Conservation (phyloP, 2,113 vertebrate species). For the Tachysurus fulvidraco region DNA sequence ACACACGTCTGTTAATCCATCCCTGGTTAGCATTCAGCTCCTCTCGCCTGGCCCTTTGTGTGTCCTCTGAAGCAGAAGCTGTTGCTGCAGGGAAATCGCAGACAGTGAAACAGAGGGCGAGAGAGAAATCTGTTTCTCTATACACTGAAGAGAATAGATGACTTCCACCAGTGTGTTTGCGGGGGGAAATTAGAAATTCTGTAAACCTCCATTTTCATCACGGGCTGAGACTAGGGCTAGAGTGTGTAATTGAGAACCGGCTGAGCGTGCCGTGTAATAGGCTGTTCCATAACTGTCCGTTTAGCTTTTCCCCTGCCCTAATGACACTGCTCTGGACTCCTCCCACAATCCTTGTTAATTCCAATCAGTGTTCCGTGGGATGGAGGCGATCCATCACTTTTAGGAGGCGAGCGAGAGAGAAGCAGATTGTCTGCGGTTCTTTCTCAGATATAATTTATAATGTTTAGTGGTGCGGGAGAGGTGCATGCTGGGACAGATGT, state of each 20-base stretch:
- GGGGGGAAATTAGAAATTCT: conserved; percentile 46
- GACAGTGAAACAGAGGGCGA: conserved; percentile 7
- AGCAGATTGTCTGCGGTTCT: conserved; percentile 11
- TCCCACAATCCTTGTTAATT: conserved; percentile 57
- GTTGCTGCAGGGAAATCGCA: conserved; percentile 30
- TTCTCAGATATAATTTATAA: conserved; percentile 40
- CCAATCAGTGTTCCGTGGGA: conserved; percentile 59
- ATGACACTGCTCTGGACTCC: conserved; percentile 35
- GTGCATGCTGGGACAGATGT: conserved; percentile 33
- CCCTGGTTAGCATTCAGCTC: conserved; percentile 45
- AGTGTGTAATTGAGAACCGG: conserved; percentile 72
- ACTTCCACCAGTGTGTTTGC: conserved; percentile 46
- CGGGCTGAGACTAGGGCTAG: conserved; percentile 67
- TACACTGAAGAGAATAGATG: conserved; percentile 33
- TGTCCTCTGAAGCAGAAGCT: conserved; percentile 41
- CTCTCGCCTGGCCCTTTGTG: conserved; percentile 16
- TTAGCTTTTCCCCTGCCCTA: conserved; percentile 50
- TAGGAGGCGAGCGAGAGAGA: conserved; percentile 7
- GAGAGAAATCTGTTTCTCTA: conserved; percentile 8
- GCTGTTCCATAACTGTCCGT: conserved; percentile 72
- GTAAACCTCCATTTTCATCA: conserved; percentile 71
- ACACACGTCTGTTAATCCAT: background rate
- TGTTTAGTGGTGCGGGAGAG: conserved; percentile 24
- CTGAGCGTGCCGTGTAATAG: conserved; percentile 70
- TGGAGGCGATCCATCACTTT: conserved; percentile 54